Percentiles rank a stretch among this genome's conserved stretches.
phyloP scores from a whole-genome alignment of 2,797 vertebrate genomes.

The Lepilemur septentrionalis region DNA sequence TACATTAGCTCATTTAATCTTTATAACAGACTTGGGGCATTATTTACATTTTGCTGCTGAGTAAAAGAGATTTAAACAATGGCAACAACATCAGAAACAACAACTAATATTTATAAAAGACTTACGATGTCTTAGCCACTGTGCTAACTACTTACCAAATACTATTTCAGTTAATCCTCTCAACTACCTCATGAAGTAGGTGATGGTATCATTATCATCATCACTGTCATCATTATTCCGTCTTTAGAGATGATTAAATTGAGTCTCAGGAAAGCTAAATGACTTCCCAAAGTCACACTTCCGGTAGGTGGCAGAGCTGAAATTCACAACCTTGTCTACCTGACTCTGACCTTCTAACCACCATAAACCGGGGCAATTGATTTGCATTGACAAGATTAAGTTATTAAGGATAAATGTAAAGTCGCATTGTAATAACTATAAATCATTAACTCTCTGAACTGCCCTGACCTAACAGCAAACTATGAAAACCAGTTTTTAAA shows the following conservation, averaged over 20 bases:
- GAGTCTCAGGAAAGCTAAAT: background rate
- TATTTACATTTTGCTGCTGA: constrained; percentile 12
- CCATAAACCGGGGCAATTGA: background rate
- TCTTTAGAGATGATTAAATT: background rate
- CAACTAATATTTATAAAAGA: background rate
- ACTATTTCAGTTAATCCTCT: background rate
- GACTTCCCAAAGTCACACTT: background rate
- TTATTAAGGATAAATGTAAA: background rate
- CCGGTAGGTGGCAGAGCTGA: background rate
- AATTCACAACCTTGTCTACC: background rate
- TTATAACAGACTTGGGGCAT: background rate
- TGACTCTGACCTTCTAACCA: background rate
- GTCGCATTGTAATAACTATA: background rate
- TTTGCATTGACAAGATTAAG: background rate
- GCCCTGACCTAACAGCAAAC: background rate
- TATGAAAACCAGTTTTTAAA: background rate
- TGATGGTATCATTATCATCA: background rate
- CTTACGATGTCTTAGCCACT: background rate
- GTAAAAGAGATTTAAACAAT: background rate
- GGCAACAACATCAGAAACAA: background rate
- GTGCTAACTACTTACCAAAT: background rate
- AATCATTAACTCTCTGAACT: background rate
- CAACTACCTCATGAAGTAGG: background rate
- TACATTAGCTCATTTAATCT: background rate
- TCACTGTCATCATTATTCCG: background rate